Conservation (phyloP, 2,113 vertebrate species). For the Falco punctatus region DNA sequence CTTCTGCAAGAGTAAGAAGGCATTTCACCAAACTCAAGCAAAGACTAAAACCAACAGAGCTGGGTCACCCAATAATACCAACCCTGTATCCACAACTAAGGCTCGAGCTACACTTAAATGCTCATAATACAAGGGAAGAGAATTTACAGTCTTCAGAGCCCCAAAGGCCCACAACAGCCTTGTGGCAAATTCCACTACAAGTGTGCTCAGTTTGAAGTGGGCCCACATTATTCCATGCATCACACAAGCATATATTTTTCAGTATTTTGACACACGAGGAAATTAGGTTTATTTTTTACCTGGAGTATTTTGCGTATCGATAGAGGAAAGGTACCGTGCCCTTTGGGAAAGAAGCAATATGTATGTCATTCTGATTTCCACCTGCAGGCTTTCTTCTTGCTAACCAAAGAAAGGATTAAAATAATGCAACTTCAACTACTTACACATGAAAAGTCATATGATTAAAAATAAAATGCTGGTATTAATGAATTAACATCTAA, state of each 20-base stretch:
- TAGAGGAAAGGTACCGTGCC: background rate
- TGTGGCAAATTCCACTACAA: background rate
- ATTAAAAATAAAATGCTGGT: constrained; percentile 54
- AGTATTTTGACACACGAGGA: constrained; percentile 2
- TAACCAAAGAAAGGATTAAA: constrained; percentile 49
- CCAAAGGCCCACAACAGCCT: background rate
- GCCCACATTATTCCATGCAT: background rate
- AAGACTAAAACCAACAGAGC: background rate
- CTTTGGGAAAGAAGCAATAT: constrained; percentile 44
- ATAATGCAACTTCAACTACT: constrained; percentile 54
- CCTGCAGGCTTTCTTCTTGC: constrained; percentile 49
- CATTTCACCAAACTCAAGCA: background rate
- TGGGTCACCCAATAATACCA: background rate
- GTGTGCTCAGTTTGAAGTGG: background rate
- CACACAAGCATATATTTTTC: constrained; percentile 7
- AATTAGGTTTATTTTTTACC: constrained; percentile 37
- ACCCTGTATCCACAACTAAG: background rate
- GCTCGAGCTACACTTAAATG: background rate
- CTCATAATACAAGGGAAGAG: background rate
- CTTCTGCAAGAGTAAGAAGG: background rate
- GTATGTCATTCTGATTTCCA: constrained; percentile 41
- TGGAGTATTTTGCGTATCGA: constrained; percentile 46
- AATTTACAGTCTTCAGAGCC: background rate
- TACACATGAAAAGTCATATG: constrained; percentile 51
- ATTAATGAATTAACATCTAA: constrained; percentile 67